Percentiles rank a stretch among this genome's conserved stretches.
phyloP scores from a whole-genome alignment of 2,888 invertebrate genomes.

The Chrysolina oricalcia region DNA sequence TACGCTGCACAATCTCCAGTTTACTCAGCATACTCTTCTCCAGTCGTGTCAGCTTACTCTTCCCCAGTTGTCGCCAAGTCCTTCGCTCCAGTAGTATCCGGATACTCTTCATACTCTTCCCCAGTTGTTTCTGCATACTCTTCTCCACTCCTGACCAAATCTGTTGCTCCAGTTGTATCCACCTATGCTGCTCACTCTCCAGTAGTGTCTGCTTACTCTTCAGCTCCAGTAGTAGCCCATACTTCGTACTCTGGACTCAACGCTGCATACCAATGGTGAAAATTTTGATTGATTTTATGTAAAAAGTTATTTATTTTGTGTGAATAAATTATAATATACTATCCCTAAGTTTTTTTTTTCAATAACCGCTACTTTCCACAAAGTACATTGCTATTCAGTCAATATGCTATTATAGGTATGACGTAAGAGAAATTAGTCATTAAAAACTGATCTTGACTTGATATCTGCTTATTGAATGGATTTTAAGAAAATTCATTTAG shows the following conservation, averaged over 20 bases:
- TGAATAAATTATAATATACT: not conserved
- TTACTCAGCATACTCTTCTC: slow-evolving; percentile 37
- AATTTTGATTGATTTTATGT: not conserved
- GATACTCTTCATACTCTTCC: slow-evolving; percentile 33
- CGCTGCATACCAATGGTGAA: slow-evolving; percentile 15
- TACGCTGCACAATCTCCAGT: slow-evolving; percentile 64
- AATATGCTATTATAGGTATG: too few relatives aligned
- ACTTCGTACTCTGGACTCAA: slow-evolving; percentile 21
- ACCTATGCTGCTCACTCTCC: slow-evolving; percentile 53
- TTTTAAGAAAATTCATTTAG: not conserved
- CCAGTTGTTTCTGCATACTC: slow-evolving; percentile 4
- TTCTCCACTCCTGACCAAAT: slow-evolving; percentile 61
- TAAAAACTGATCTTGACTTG: too few relatives aligned
- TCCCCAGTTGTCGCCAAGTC: slow-evolving; percentile 64
- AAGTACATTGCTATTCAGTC: too few relatives aligned
- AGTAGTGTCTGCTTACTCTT: slow-evolving; percentile 53
- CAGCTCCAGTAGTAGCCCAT: slow-evolving; percentile 54
- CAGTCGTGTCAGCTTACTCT: slow-evolving; percentile 53
- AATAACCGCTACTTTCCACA: too few relatives aligned
- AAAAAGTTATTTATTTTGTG: not conserved
- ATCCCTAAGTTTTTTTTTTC: too few relatives aligned
- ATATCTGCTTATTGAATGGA: too few relatives aligned
- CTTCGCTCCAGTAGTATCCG: slow-evolving; percentile 74
- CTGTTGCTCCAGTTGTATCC: slow-evolving; percentile 75
- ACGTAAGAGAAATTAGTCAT: too few relatives aligned